Base-by-base conservation (phyloP, 2,113 vertebrate species). In the Onychostruthus taczanowskii region DNA sequence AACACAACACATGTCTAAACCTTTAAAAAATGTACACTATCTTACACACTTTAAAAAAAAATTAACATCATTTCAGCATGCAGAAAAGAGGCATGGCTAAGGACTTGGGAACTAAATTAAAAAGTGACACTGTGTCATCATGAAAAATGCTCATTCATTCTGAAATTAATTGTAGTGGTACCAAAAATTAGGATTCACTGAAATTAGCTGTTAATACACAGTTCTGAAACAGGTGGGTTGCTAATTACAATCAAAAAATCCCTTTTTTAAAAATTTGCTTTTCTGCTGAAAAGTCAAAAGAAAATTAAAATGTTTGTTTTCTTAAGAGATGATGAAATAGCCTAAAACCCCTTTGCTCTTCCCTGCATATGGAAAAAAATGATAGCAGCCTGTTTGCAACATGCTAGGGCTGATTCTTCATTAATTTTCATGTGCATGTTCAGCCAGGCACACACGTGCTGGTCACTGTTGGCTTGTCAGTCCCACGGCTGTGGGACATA, bases 361-460 rank as follows among this genome's bases (percentile, higher is more conserved):
- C 55, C 63, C 20, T 58, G 26, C 37, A 31, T n/a, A 31, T 1
- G 27, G 70, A 85, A 72, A 44, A 73, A 88, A 20, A 5, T 68
- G 16, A 35, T 55, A 82, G 58, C 66, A 78, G 37, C 15, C 9
- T 39, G 21, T 78, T 90, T 73, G 49, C 47, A 67, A 50, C 20
- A 59, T 6, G 33, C 12, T 39, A 30, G 49, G 22, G 41, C n/a
- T 58, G 64, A 88, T 74, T 76, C 18, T 27, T 62, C 33, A 44
- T 9, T 30, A 4, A 24, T 66, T 88, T 87, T 68, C 7, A 21
- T 20, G 37, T 47, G 28, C 55, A 50, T 62, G 43, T 80, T n/a
- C 72, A 63, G 9, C 2, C 1, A 3, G 56, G 61, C 35, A 41
- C 0, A 2, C 0, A 0, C 0, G 0, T 14, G 59, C 39, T 31